Conservation (phyloP, 2,888 invertebrate genomes). For the Portevinia maculata region DNA sequence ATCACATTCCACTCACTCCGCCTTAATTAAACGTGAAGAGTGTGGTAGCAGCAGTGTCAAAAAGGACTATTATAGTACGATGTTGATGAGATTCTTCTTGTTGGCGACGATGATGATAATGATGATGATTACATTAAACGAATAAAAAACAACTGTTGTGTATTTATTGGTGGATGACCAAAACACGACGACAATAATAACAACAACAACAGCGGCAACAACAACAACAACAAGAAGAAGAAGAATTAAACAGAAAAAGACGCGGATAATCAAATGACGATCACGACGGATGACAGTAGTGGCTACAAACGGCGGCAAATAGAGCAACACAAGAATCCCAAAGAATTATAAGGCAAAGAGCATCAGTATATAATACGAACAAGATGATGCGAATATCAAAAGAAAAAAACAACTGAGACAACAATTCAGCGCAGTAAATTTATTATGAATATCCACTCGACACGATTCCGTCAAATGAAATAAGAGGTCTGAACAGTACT, state of each 20-base stretch:
- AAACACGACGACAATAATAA: constrained; percentile 8
- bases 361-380: constrained; percentile 34
- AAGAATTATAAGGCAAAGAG: constrained; percentile 45
- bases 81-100: constrained; percentile 1
- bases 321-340: constrained; percentile 40
- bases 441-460: constrained; percentile 84
- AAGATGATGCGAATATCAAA: constrained; percentile 56
- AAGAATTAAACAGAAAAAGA: constrained; percentile 16
- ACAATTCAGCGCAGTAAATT: constrained; percentile 81
- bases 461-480: constrained; percentile 84
- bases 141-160: constrained; percentile 28
- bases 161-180: constrained; percentile 22
- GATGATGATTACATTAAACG: constrained; percentile 5
- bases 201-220: constrained; percentile 5
- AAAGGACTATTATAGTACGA: constrained; percentile 30
- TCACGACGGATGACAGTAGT: constrained; percentile 54
- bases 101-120: constrained; percentile 5
- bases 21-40: constrained; percentile 7
- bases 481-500: constrained; percentile 84
- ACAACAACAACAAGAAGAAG: background rate
- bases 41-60: constrained; percentile 16
- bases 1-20: constrained; percentile 39
- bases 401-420: constrained; percentile 65
- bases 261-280: constrained; percentile 37
- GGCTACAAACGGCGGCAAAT: constrained; percentile 60